These are phyloP conservation scores for Oryzaephilus surinamensis DNA, from an alignment of 1,140 invertebrate genomes.

Conservation along the genomic window DNA sequence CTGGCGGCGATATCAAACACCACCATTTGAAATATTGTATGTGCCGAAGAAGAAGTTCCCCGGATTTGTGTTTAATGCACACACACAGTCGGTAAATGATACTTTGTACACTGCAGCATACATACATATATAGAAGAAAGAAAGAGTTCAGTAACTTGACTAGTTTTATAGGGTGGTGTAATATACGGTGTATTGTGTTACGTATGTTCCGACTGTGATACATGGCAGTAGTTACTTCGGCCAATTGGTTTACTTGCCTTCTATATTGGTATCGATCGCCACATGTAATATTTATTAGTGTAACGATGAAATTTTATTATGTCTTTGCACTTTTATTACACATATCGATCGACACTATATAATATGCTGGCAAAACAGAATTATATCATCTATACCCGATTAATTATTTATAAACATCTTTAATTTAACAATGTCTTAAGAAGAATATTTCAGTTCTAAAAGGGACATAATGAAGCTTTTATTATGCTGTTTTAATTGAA, in stretches of 20 bases:
- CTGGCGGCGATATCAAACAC: constrained; percentile 21
- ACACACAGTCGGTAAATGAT: constrained; percentile 19
- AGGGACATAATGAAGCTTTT: too few relatives aligned
- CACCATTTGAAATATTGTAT: constrained; percentile 15
- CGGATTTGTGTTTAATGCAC: constrained; percentile 25
- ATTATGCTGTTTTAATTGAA: too few relatives aligned
- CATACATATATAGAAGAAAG: too few relatives aligned
- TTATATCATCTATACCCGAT: too few relatives aligned
- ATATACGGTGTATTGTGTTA: constrained; percentile 27
- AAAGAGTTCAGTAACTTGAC: constrained; percentile 14
- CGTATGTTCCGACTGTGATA: constrained; percentile 24
- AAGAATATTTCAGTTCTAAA: too few relatives aligned
- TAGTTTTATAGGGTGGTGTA: constrained; percentile 27
- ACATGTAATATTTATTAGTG: constrained; percentile 24
- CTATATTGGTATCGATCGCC: constrained; percentile 13
- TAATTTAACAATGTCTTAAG: too few relatives aligned
- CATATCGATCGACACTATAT: too few relatives aligned
- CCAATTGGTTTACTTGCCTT: constrained; percentile 22
- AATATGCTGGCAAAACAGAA: too few relatives aligned
- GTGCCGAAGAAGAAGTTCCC: constrained; percentile 3
- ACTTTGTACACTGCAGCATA: constrained; percentile 16
- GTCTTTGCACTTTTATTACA: too few relatives aligned
- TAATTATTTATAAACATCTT: too few relatives aligned
- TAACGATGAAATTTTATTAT: constrained; percentile 12
- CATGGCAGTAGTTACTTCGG: constrained; percentile 24